Evolutionary conservation across 2,888 invertebrate genomes (phyloP), one percentile per base, ranked within the genome.

Genomic region (Gastrophysa polygoni): DNA sequence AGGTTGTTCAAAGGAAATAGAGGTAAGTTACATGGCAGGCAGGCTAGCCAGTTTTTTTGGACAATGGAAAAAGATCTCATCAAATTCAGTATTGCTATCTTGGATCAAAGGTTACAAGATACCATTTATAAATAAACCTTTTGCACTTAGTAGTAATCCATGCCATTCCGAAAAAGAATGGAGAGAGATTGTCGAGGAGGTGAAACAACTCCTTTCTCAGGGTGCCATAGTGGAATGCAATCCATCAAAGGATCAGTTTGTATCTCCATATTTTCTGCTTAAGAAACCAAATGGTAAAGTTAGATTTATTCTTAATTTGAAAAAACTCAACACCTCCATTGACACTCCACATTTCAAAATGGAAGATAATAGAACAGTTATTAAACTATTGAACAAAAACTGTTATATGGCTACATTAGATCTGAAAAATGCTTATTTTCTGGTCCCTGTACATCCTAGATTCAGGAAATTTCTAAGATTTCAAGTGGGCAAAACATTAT

Each of bases 261-360:
- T 71, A 28, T 71, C 70, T 1, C 20, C 51, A 52, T 47, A 66
- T 66, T 73, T 71, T 66, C 60, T 68, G 57, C 61, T 63, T 58
- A 67, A 66, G 28, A 63, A 68, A 67, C 50, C 66, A 17, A 52
- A 64, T 44, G 61, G 59, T 0, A 48, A 46, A 57, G 52, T 55
- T 21, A 60, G 72, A 1, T 70, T 74, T 60, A 73, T 75, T 56
- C 59, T 73, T 18, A 73, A 72, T 50, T 46, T 71, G 34, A 73
- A 71, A 57, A 18, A 57, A 0, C 52, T 74, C 20, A 72, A 73
- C 16, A 47, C 49, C 11, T 54, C 58, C 29, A 60, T 75, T 24
- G 20, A 52, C 18, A 58, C 66, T 7, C 43, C 64, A 7, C 71
- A 74, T 62, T 74, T 75, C 50, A 73, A 75, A 66, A 65, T 73